Percentiles rank a stretch among this genome's conserved stretches.
Conservation (phyloP, 2,888 invertebrate species). For the Cerceris rybyensis region DNA sequence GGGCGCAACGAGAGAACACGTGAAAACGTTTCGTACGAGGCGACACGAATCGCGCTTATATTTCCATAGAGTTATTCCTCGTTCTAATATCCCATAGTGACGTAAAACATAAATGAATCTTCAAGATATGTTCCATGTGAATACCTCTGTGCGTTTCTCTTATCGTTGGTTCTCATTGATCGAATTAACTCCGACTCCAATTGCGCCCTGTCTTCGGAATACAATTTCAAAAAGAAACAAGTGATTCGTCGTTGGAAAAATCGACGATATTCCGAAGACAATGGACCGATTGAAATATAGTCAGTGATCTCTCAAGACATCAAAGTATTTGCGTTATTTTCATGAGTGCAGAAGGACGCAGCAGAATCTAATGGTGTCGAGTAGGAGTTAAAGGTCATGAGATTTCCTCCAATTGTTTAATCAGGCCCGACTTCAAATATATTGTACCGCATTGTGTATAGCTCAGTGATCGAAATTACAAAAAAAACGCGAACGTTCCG, state of each 20-base stretch:
- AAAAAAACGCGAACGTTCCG: too few species aligned
- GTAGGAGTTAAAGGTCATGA: slow-evolving; percentile 73
- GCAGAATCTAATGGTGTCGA: slow-evolving; percentile 34
- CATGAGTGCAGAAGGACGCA: slow-evolving; percentile 34
- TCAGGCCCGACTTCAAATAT: slow-evolving; percentile 1
- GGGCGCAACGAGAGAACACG: slow-evolving; percentile 15
- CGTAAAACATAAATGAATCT: too few species aligned
- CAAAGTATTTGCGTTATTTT: neutral
- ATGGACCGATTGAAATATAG: too few species aligned
- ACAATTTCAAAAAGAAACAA: neutral
- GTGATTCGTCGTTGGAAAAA: too few species aligned
- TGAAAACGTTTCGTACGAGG: neutral
- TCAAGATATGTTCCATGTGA: too few species aligned
- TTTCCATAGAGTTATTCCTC: too few species aligned
- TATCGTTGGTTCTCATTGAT: slow-evolving; percentile 23
- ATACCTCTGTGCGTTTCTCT: slow-evolving; percentile 8
- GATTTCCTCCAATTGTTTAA: slow-evolving; percentile 78
- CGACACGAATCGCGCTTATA: too few species aligned
- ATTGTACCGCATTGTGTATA: neutral
- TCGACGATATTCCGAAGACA: too few species aligned
- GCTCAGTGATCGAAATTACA: too few species aligned
- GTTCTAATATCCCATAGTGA: too few species aligned
- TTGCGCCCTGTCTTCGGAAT: slow-evolving; percentile 9
- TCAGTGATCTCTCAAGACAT: neutral
- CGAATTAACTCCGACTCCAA: neutral